phyloP scores from a whole-genome alignment of 1,140 invertebrate genomes.

The Fopius arisanus region DNA sequence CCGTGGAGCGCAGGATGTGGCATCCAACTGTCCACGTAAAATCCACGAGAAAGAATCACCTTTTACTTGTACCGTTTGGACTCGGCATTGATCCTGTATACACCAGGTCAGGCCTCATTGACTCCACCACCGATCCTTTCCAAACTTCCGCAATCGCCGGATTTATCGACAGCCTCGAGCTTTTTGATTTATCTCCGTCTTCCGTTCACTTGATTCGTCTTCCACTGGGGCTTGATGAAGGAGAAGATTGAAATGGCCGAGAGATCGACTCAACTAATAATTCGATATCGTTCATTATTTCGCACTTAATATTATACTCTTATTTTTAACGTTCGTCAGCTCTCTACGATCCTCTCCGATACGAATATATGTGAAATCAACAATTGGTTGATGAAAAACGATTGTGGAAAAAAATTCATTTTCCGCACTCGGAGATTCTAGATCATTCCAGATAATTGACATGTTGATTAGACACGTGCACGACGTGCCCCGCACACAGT shows the following conservation, averaged over 20 bases:
- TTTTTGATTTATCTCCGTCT: constrained; percentile 28
- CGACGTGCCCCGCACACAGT: no score
- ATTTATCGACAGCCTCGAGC: neutral
- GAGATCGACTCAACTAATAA: no score
- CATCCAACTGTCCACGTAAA: constrained; percentile 11
- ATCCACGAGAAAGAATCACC: neutral
- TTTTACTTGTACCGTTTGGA: neutral
- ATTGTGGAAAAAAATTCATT: no score
- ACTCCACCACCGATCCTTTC: constrained; percentile 29
- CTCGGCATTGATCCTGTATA: neutral
- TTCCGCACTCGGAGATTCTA: no score
- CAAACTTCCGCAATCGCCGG: neutral
- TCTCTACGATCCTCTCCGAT: no score
- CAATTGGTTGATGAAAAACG: no score
- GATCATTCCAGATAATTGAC: no score
- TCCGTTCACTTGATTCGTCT: neutral
- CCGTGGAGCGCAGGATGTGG: constrained; percentile 7
- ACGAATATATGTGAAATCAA: no score
- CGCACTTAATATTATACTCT: no score
- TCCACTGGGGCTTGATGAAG: neutral
- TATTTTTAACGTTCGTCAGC: no score
- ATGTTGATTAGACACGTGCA: no score
- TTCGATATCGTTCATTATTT: no score
- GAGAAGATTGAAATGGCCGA: neutral
- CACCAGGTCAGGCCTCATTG: constrained; percentile 34